Evolutionary conservation across 2,888 invertebrate genomes (phyloP), one percentile per base, ranked within the genome.

Genomic region (Pristionchus japonicus): DNA sequence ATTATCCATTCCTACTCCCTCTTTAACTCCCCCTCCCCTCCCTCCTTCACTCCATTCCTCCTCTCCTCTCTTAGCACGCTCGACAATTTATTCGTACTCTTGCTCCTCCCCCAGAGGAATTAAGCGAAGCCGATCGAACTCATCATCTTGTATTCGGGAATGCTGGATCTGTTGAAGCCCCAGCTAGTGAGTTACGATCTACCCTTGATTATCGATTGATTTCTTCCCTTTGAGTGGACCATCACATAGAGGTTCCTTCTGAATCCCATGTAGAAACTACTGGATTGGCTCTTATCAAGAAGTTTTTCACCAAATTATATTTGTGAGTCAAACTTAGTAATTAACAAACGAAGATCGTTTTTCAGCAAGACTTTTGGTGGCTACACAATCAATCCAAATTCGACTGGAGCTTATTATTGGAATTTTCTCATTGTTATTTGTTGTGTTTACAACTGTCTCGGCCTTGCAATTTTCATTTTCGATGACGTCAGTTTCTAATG

Each of bases 381-480:
- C 17, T 61, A 61, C 23, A 37, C 84, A 34, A 9, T 40, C 15
- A 17, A 61, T 37, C 82, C 88, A 0, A 89, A 84, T 82, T 90
- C 90, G 6, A n/a, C 86, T 0, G 90, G 91, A 77, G 93, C 91
- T 84, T 93, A 93, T 88, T 93, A 92, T 84, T 93, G 93, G 93
- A 91, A 92, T 2, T 89, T 91, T 83, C 27, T 93, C 13, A 90
- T 93, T 11, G 89, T 92, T n/a, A 31, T 91, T 43, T 93, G 91
- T 15, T 89, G 92, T 34, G 80, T 94, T 13, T 93, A 93, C 88
- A 94, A 94, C 86, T 90, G 91, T 67, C 64, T 93, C 17, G 93
- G 92, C 20, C 91, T 92, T 89, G 92, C 92, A 3, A 92, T 94
- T 31, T 94, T 94, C 88, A 93, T 94, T 23, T 94, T 93, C 87